A percentile compares a stretch with the other conserved stretches of the same genome.
Evolutionary conservation across 2,113 vertebrate genomes (phyloP).

Genomic region (Dasyprocta punctata): DNA sequence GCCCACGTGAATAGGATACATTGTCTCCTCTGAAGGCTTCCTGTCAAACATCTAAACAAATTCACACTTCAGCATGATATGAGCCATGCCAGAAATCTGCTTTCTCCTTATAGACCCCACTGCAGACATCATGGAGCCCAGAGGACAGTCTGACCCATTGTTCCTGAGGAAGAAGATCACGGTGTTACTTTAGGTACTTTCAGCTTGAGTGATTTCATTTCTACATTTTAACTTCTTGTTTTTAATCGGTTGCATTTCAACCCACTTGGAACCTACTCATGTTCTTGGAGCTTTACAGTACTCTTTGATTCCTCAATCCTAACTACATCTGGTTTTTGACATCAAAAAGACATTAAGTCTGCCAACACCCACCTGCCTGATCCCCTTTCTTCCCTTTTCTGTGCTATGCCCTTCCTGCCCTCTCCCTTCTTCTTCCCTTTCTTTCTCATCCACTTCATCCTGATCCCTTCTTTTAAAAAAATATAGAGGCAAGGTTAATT

Average conservation of each 20-base stretch:
- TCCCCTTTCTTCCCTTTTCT: not conserved
- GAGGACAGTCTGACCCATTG: not conserved
- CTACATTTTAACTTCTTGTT: not conserved
- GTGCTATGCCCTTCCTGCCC: not conserved
- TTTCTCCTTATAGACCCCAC: not conserved
- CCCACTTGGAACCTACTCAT: not conserved
- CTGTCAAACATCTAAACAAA: not conserved
- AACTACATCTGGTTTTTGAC: not conserved
- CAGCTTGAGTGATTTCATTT: not conserved
- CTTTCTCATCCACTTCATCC: not conserved
- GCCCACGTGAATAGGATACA: not conserved
- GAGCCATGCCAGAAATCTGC: not conserved
- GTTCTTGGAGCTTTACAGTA: not conserved
- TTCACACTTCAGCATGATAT: not conserved
- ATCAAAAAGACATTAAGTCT: not conserved
- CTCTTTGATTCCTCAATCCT: not conserved
- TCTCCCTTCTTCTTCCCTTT: not conserved
- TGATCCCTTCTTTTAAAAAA: not conserved
- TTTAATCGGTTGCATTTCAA: not conserved
- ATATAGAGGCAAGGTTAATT: not conserved
- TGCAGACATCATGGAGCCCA: not conserved
- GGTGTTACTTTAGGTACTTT: not conserved
- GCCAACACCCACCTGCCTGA: not conserved
- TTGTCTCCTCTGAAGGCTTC: not conserved
- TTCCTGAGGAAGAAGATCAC: not conserved